Percentiles rank a stretch among this genome's conserved stretches.
Conservation (phyloP, 2,113 vertebrate genomes). For the Machaerirhynchus nigripectus region DNA sequence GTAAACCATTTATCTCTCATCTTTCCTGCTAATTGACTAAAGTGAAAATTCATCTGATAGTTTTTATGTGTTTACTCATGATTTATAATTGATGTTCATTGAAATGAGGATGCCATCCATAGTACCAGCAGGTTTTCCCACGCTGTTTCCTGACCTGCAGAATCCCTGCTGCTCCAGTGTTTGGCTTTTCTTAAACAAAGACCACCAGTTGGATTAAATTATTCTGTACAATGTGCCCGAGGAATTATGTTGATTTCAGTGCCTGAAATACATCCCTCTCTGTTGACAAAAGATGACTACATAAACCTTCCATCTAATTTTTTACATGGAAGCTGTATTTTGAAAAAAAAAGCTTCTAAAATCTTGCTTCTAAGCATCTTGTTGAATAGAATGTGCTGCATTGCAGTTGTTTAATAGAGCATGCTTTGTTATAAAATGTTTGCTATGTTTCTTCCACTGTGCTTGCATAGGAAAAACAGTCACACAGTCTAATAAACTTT, state of each 20-base stretch:
- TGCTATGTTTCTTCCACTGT: not conserved
- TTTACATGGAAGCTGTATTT: not conserved
- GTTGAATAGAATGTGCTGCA: not conserved
- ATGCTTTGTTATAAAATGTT: not conserved
- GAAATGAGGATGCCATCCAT: not conserved
- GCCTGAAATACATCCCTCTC: not conserved
- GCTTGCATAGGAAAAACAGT: not conserved
- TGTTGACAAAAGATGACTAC: not conserved
- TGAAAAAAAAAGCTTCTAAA: not conserved
- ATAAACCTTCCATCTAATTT: not conserved
- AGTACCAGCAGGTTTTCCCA: slow-evolving; percentile 12
- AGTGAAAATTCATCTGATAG: not conserved
- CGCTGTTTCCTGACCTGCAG: slow-evolving; percentile 12
- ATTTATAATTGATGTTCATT: not conserved
- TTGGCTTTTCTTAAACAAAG: slow-evolving; percentile 6
- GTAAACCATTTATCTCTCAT: not conserved
- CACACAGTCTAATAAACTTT: not conserved
- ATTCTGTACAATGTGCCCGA: not conserved
- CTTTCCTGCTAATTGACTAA: not conserved
- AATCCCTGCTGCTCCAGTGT: slow-evolving; percentile 1
- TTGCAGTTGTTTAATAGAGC: not conserved
- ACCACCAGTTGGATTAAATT: slow-evolving; percentile 11
- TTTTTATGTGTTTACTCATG: not conserved
- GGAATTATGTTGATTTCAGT: not conserved
- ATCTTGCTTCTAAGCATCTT: not conserved